Base-by-base conservation (phyloP, 2,113 vertebrate genomes). In the Danio rerio region DNA sequence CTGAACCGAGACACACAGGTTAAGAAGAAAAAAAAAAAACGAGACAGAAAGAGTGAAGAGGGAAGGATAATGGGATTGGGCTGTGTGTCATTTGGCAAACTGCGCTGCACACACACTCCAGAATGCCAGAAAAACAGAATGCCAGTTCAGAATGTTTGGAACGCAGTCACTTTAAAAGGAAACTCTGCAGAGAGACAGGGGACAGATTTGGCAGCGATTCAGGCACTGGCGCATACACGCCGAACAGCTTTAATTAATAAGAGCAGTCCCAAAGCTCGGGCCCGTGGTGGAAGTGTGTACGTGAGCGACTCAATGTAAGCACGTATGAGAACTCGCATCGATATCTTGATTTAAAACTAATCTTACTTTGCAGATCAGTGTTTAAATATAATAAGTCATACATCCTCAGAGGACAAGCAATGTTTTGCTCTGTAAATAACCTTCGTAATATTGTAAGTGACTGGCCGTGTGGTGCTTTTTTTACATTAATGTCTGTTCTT, bases 221-320 rank as follows among this genome's bases (percentile, higher is more conserved):
- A 16, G 9, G 12, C 10, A 16, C 47, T 73, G 81, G 61, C 31
- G 50, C 58, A 76, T 74, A 40, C 68, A 84, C 63, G 68, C 49
- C 40, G 63, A 61, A 83, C 79, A 78, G 53, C 66, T 80, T 86
- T 84, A 86, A 89, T 89, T 88, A 83, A 88, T 86, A 89, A 89
- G 74, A 63, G 13, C 16, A 43, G 40, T 84, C 81, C 84, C 81
- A 84, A 69, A 75, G 78, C 80, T 53, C n/a, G 31, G 59, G 45
- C 18, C 52, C 71, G 75, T 21, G 78, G 31, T 9, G 16, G 55
- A 63, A 43, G 43, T 15, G 31, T 18, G 77, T 42, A n/a, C 4
- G 43, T 49, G 55, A 20, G 73, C 5, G 6, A 21, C 63, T 16
- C 45, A 9, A n/a, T 11, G 13, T 43, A 56, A n/a, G 45, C 18